These are phyloP conservation scores for Xiphydria camelus DNA, from an alignment of 2,888 invertebrate genomes.

Conservation along the genomic window DNA sequence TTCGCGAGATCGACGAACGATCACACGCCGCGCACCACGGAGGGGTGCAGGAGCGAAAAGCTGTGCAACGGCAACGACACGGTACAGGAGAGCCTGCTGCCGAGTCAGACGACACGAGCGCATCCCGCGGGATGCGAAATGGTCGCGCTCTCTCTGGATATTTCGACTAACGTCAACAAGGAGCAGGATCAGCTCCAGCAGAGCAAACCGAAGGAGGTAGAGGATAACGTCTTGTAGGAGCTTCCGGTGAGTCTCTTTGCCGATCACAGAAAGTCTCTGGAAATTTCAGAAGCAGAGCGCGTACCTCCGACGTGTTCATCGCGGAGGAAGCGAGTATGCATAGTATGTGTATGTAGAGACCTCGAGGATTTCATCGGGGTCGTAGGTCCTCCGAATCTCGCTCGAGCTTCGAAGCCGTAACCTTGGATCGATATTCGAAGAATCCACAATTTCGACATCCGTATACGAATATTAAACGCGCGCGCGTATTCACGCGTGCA, in stretches of 20 bases:
- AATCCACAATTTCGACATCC: no score
- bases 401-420: no score
- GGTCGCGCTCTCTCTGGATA: conserved; percentile 43
- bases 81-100: conserved; percentile 69
- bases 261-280: no score
- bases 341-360: no score
- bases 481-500: no score
- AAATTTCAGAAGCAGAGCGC: no score
- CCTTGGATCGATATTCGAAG: no score
- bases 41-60: conserved; percentile 68
- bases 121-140: conserved; percentile 42
- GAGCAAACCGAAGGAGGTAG: background rate
- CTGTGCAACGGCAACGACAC: conserved; percentile 78
- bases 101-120: conserved; percentile 39
- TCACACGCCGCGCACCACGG: conserved; percentile 63
- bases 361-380: no score
- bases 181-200: conserved; percentile 17
- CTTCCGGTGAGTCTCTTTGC: background rate
- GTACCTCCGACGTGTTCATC: no score
- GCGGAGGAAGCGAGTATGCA: no score
- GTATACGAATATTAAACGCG: no score
- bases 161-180: conserved; percentile 32
- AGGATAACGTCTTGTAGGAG: background rate
- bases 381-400: no score
- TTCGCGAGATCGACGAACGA: conserved; percentile 48